phyloP scores from a whole-genome alignment of 1,140 invertebrate species.

The Nixonia krombeini region DNA sequence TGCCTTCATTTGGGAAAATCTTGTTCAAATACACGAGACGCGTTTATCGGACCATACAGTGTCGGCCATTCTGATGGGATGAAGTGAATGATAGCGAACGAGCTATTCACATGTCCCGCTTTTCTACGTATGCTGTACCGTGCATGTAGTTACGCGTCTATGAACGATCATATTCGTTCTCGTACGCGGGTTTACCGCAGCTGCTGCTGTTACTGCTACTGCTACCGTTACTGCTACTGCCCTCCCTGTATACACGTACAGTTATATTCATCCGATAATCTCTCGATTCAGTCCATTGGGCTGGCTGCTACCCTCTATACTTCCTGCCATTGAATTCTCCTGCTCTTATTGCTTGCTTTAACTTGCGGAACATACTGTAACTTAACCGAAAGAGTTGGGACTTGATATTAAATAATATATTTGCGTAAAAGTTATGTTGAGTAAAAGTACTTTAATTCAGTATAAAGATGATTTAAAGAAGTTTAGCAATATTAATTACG shows the following conservation, averaged over 20 bases:
- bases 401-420: no score
- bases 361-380: neutral
- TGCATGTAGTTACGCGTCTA: conserved; percentile 26
- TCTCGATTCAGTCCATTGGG: conserved; percentile 21
- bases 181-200: no score
- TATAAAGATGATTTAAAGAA: no score
- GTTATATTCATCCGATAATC: conserved; percentile 34
- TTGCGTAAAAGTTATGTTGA: no score
- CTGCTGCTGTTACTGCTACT: no score
- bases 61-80: conserved; percentile 29
- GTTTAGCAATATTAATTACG: no score
- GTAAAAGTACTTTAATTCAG: no score
- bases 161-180: conserved; percentile 23
- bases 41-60: no score
- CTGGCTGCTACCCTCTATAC: neutral
- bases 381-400: no score
- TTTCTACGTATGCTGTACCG: conserved; percentile 27
- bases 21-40: no score
- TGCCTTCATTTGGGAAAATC: no score
- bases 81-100: conserved; percentile 40
- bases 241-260: conserved; percentile 6
- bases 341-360: neutral
- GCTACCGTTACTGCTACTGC: no score
- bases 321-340: neutral
- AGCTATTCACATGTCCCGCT: conserved; percentile 40